Percentiles rank a stretch among this genome's conserved stretches.
These are phyloP conservation scores for Scomber japonicus DNA, from an alignment of 2,113 vertebrate species.

Conservation along the genomic window DNA sequence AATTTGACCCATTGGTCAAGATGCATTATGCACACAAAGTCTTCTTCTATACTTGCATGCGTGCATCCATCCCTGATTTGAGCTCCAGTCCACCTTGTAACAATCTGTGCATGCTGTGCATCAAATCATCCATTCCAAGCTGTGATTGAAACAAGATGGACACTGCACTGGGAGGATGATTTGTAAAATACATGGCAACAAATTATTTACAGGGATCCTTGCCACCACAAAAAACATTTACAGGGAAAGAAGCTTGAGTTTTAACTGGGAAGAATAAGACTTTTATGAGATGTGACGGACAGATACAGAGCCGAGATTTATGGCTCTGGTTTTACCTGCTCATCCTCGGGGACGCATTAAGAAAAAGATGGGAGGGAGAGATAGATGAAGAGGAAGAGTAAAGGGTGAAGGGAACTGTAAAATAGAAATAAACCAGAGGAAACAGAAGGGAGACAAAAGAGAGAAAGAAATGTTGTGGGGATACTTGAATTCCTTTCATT, in stretches of 20 bases:
- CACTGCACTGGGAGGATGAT: slow-evolving; percentile 31
- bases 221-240: slow-evolving; percentile 54
- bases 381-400: slow-evolving; percentile 29
- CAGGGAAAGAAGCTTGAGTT: slow-evolving; percentile 4
- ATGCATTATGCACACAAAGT: slow-evolving; percentile 51
- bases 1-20: slow-evolving; percentile 55
- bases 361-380: slow-evolving; percentile 41
- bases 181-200: slow-evolving; percentile 61
- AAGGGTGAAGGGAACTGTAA: slow-evolving; percentile 18
- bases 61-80: slow-evolving; percentile 38
- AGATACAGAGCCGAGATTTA: slow-evolving; percentile 67
- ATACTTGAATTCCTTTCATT: slow-evolving; percentile 52
- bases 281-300: slow-evolving; percentile 75
- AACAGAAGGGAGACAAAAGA: slow-evolving; percentile 19
- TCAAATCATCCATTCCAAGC: slow-evolving; percentile 45
- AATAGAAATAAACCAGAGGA: slow-evolving; percentile 44
- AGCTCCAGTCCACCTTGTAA: slow-evolving; percentile 65
- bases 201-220: slow-evolving; percentile 57
- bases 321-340: slow-evolving; percentile 19
- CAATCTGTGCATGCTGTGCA: slow-evolving; percentile 60
- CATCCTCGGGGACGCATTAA: slow-evolving; percentile 62
- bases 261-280: slow-evolving; percentile 48
- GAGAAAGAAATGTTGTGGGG: slow-evolving; percentile 26
- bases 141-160: slow-evolving; percentile 67
- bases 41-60: slow-evolving; percentile 30